Evolutionary conservation across 2,888 invertebrate genomes (phyloP).

Genomic region (Chrysolina haemoptera): DNA sequence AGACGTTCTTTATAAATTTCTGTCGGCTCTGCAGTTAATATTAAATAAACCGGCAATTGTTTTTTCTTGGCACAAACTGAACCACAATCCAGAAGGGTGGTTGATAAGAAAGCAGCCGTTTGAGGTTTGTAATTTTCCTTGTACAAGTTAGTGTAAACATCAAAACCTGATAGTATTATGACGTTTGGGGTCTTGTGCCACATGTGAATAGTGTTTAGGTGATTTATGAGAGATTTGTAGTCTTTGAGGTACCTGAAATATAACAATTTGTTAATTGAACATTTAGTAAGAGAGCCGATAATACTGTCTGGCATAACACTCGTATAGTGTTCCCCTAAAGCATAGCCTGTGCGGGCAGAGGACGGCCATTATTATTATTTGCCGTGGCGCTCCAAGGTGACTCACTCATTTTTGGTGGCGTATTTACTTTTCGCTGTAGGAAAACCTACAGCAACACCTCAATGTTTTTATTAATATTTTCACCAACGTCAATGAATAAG

Average conservation of each 20-base stretch:
- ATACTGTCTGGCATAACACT: no score
- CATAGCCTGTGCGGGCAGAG: no score
- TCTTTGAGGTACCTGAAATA: constrained; percentile 64
- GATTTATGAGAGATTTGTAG: constrained; percentile 60
- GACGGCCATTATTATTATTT: no score
- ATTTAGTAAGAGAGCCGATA: no score
- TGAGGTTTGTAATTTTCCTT: constrained; percentile 48
- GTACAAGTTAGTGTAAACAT: constrained; percentile 58
- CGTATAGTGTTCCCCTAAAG: no score
- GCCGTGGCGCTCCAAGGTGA: no score
- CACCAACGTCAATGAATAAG: no score
- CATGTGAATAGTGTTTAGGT: constrained; percentile 63
- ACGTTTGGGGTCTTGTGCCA: constrained; percentile 62
- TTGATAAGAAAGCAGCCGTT: constrained; percentile 57
- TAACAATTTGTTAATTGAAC: not conserved
- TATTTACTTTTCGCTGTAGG: no score
- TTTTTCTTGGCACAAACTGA: constrained; percentile 56
- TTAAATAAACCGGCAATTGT: constrained; percentile 42
- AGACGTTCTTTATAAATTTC: constrained; percentile 44
- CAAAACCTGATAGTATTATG: constrained; percentile 62
- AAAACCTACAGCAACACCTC: no score
- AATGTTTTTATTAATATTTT: no score
- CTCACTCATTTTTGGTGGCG: no score
- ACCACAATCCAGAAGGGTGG: constrained; percentile 60
- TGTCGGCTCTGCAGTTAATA: constrained; percentile 39